These are phyloP conservation scores for Sebastes cheni DNA, from an alignment of 2,797 vertebrate species.

Conservation along the genomic window DNA sequence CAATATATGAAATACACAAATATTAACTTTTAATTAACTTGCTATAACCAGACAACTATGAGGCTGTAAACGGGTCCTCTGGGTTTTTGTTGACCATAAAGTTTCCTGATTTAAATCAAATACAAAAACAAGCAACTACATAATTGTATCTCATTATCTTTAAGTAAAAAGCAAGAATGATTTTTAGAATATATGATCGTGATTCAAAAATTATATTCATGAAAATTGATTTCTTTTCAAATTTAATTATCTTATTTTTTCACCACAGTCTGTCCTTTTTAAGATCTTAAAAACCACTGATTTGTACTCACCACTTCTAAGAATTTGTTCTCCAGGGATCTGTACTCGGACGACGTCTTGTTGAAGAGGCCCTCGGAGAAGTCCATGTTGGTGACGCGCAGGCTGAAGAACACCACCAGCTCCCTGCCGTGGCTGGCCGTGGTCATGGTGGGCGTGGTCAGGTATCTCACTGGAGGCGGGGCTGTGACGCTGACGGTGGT, in stretches of 20 bases:
- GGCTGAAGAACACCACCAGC: conserved; percentile 93
- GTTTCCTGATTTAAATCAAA: no score
- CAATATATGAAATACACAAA: no score
- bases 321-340: conserved; percentile 87
- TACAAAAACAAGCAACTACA: no score
- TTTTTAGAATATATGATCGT: no score
- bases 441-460: conserved; percentile 86
- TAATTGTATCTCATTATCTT: no score
- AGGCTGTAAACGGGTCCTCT: no score
- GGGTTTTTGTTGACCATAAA: no score
- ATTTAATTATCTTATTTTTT: background rate
- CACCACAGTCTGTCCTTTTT: background rate
- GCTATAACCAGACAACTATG: no score
- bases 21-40: fast-evolving
- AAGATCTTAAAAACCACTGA: background rate
- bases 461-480: conserved; percentile 73
- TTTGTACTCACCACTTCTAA: conserved; percentile 86
- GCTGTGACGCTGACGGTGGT: conserved; percentile 60
- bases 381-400: conserved; percentile 90
- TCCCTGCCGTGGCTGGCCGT: conserved; percentile 81
- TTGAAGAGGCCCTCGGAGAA: conserved; percentile 94
- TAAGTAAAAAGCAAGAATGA: no score
- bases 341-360: conserved; percentile 89
- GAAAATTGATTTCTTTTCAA: background rate
- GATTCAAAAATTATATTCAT: no score